Evolutionary conservation across 1,140 invertebrate genomes (phyloP).

Genomic region (Pteromalus puparum): DNA sequence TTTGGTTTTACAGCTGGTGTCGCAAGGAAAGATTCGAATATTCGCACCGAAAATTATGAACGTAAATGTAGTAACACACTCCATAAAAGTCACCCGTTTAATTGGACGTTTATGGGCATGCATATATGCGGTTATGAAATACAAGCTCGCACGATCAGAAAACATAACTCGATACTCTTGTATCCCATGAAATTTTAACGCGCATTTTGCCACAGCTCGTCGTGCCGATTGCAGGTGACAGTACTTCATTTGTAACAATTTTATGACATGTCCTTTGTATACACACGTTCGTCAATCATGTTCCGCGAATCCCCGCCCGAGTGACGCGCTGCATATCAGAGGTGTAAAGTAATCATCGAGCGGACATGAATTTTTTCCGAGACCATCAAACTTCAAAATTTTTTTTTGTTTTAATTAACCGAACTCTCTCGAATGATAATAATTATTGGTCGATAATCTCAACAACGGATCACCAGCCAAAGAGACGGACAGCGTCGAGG

Average conservation of each 20-base stretch:
- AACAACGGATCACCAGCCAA: too few species aligned
- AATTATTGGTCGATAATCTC: too few species aligned
- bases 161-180: conserved; percentile 26
- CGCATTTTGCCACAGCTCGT: not conserved
- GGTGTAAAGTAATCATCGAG: too few species aligned
- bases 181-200: conserved; percentile 36
- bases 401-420: too few species aligned
- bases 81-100: too few species aligned
- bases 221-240: conserved; percentile 6
- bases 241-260: conserved; percentile 35
- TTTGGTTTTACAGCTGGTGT: not conserved
- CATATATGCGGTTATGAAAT: conserved; percentile 24
- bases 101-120: not conserved
- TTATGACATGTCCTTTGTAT: not conserved
- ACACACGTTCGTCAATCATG: not conserved
- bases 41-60: too few species aligned
- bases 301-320: not conserved
- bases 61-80: too few species aligned
- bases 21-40: too few species aligned
- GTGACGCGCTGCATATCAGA: too few species aligned
- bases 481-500: not conserved
- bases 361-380: too few species aligned
- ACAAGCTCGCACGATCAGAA: not conserved
- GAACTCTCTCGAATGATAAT: too few species aligned
- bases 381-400: too few species aligned